Conservation (phyloP, 1,140 invertebrate species). For the Papilio aristodemus region DNA sequence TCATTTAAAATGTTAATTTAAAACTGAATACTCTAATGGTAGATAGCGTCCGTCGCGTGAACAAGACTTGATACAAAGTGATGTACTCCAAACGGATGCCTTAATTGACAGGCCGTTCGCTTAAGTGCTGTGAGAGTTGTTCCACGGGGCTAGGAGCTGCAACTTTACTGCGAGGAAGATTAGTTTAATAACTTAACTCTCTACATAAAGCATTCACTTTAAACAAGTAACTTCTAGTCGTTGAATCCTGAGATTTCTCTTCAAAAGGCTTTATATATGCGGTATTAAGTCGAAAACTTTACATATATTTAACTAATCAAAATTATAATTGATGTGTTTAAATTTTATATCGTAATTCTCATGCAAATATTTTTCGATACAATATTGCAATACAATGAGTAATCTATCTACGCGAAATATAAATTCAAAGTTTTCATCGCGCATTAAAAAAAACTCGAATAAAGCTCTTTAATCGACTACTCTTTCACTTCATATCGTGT, state of each 20-base stretch:
- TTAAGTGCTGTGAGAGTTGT: slow-evolving; percentile 17
- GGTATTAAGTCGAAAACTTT: not conserved
- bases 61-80: slow-evolving; percentile 15
- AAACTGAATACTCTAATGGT: not conserved
- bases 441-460: slow-evolving; percentile 23
- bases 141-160: slow-evolving; percentile 3
- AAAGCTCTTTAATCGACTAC: slow-evolving; percentile 45
- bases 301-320: not conserved
- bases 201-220: slow-evolving; percentile 4
- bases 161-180: slow-evolving; percentile 5
- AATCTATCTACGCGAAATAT: not conserved
- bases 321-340: too few species aligned
- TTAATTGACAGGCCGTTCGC: slow-evolving; percentile 30
- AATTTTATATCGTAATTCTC: too few species aligned
- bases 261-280: not conserved
- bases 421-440: not conserved
- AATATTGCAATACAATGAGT: not conserved
- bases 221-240: not conserved
- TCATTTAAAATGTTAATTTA: too few species aligned
- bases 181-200: slow-evolving; percentile 12
- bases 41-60: not conserved
- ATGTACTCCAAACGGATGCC: slow-evolving; percentile 19
- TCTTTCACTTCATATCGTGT: slow-evolving; percentile 37
- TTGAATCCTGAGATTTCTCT: not conserved
- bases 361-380: not conserved